These are phyloP conservation scores for Plagiodera versicolora DNA, from an alignment of 2,888 invertebrate genomes.

Conservation along the genomic window DNA sequence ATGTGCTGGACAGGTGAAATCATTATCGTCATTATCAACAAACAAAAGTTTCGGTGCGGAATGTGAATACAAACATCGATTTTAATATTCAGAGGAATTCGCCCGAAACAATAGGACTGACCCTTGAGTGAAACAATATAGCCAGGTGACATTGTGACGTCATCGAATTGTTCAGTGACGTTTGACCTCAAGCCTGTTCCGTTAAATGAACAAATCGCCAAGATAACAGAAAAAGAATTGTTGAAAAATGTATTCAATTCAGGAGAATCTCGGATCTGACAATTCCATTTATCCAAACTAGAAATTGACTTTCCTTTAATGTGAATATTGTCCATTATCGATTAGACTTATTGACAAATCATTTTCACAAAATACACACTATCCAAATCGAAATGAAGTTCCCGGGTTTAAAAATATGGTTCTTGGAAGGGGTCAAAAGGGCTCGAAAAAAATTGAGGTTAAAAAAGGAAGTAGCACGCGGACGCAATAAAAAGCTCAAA, in stretches of 20 bases:
- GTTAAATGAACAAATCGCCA: background rate
- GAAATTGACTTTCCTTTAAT: no score
- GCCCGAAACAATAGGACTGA: conserved; percentile 20
- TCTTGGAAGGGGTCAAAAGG: background rate
- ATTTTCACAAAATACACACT: no score
- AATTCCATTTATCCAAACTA: no score
- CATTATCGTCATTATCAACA: conserved; percentile 22
- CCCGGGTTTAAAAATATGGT: no score
- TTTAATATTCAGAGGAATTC: conserved; percentile 24
- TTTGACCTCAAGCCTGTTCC: background rate
- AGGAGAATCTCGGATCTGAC: no score
- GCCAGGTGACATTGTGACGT: conserved; percentile 6
- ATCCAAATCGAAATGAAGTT: no score
- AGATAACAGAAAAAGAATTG: no score
- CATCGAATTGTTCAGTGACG: background rate
- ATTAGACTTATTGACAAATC: no score
- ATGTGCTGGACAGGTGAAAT: conserved; percentile 23
- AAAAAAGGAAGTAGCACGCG: background rate
- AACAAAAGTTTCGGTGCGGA: conserved; percentile 18
- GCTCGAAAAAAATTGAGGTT: background rate
- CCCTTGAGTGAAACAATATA: conserved; percentile 20
- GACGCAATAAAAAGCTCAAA: conserved; percentile 17
- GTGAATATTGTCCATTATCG: no score
- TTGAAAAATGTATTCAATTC: no score
- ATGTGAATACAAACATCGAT: conserved; percentile 25